Conservation (phyloP, 2,888 invertebrate species). For the Dynastes tityus region DNA sequence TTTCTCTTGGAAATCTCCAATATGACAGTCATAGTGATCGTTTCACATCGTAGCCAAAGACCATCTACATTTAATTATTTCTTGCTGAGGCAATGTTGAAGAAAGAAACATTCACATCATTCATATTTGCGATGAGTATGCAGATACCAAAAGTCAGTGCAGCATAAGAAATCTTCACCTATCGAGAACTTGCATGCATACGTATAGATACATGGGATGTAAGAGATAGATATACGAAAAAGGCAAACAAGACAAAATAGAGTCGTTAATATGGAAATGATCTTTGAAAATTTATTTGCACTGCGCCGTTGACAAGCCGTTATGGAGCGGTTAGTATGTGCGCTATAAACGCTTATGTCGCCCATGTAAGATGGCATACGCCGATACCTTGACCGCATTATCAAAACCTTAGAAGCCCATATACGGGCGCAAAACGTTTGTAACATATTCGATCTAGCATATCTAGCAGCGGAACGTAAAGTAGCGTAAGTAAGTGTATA, state of each 20-base stretch:
- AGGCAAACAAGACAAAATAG: conserved; percentile 38
- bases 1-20: no score
- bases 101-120: no score
- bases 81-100: no score
- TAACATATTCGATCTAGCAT: conserved; percentile 1
- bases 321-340: conserved; percentile 37
- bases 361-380: conserved; percentile 35
- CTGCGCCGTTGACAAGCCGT: conserved; percentile 34
- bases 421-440: conserved; percentile 43
- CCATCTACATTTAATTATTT: no score
- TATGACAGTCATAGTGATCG: no score
- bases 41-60: no score
- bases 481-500: neutral
- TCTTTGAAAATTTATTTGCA: conserved; percentile 37
- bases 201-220: neutral
- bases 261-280: conserved; percentile 40
- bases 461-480: conserved; percentile 7
- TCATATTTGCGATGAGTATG: no score
- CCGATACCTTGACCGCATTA: conserved; percentile 50
- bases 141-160: no score
- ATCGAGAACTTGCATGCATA: neutral
- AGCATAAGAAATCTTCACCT: neutral
- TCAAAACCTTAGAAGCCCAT: conserved; percentile 48
- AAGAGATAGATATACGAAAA: neutral
- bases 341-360: conserved; percentile 34